A percentile compares a stretch with the other conserved stretches of the same genome.
Conservation (phyloP, 2,888 invertebrate species). For the Hanleya hanleyi region DNA sequence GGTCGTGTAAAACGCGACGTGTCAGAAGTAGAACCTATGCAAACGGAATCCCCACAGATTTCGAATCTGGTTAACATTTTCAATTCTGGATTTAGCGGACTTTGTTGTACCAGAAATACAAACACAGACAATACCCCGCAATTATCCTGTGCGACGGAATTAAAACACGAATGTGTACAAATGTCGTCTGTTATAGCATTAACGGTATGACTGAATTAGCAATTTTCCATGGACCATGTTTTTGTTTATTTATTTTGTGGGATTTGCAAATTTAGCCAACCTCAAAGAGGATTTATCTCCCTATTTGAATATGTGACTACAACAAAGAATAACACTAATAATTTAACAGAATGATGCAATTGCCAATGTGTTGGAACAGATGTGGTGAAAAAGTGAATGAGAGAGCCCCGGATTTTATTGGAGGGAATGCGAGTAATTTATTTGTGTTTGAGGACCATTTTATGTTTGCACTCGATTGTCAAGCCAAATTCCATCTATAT, state of each 20-base stretch:
- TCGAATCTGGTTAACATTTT: constrained; percentile 65
- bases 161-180: constrained; percentile 43
- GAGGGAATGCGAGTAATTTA: no score
- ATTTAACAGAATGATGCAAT: no score
- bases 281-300: no score
- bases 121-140: neutral
- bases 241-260: constrained; percentile 1
- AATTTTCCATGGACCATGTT: neutral
- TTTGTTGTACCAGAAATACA: constrained; percentile 37
- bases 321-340: no score
- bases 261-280: no score
- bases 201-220: constrained; percentile 27
- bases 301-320: no score
- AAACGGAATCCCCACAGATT: constrained; percentile 61
- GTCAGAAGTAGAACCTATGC: constrained; percentile 44
- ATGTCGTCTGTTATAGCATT: constrained; percentile 57
- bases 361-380: no score
- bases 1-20: neutral
- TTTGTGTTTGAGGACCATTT: no score
- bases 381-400: no score
- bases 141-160: constrained; percentile 42
- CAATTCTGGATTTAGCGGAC: constrained; percentile 63
- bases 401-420: no score
- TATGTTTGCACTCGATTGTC: no score
- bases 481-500: no score